phyloP scores from a whole-genome alignment of 1,140 invertebrate species.

The Aphelinus certus region DNA sequence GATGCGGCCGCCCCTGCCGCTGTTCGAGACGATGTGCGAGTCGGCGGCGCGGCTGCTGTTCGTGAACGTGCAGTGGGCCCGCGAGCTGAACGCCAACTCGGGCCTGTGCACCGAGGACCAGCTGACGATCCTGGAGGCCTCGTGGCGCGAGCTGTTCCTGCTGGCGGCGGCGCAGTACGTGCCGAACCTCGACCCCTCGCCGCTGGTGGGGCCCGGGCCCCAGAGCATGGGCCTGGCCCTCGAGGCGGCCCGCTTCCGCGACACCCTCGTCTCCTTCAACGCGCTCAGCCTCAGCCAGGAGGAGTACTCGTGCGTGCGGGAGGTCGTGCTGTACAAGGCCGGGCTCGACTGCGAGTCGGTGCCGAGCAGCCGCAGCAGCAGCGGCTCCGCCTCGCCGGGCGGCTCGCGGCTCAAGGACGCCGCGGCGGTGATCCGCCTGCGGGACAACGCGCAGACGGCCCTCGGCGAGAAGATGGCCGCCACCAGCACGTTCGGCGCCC shows the following conservation, averaged over 20 bases:
- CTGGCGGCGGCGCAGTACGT: constrained; percentile 88
- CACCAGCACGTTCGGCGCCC: constrained; percentile 59
- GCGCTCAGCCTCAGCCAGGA: constrained; percentile 82
- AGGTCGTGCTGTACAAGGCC: constrained; percentile 88
- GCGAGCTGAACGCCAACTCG: constrained; percentile 80
- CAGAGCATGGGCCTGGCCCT: constrained; percentile 56
- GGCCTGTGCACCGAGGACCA: constrained; percentile 82
- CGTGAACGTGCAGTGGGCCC: constrained; percentile 90
- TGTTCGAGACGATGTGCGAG: constrained; percentile 78
- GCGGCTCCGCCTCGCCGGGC: constrained; percentile 45
- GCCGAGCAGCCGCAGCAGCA: constrained; percentile 51
- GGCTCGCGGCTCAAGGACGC: constrained; percentile 71
- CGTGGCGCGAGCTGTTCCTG: constrained; percentile 93
- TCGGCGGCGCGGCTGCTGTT: constrained; percentile 88
- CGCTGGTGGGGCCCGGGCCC: constrained; percentile 66
- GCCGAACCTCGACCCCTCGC: constrained; percentile 77
- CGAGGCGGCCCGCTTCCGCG: constrained; percentile 81
- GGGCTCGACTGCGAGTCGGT: constrained; percentile 60
- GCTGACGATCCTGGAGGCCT: constrained; percentile 83
- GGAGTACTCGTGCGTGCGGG: constrained; percentile 88
- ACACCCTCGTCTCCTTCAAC: constrained; percentile 79
- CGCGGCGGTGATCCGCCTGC: constrained; percentile 75
- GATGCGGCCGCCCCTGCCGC: constrained; percentile 1
- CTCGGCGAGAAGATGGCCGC: constrained; percentile 63
- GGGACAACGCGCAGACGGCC: constrained; percentile 85